These are phyloP conservation scores for Globicephala melas DNA, from an alignment of 2,113 vertebrate species.

Conservation along the genomic window DNA sequence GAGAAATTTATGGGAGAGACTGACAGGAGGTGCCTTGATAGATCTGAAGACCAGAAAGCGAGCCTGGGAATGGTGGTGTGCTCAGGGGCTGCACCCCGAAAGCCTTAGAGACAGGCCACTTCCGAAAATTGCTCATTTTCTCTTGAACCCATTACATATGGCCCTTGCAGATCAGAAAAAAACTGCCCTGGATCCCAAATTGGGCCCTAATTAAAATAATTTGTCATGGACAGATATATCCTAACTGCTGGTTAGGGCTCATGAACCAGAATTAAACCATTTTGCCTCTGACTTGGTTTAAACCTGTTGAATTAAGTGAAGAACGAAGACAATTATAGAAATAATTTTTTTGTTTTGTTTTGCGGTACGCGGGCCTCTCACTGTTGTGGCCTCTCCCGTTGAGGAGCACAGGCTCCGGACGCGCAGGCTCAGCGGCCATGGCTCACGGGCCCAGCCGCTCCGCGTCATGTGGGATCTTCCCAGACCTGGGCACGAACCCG, in stretches of 20 bases:
- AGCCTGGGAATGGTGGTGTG: not conserved
- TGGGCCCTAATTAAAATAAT: constrained; percentile 41
- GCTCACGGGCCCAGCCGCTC: too few relatives aligned
- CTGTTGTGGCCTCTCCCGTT: too few relatives aligned
- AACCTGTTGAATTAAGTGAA: constrained; percentile 51
- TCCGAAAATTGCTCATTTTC: not conserved
- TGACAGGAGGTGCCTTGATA: not conserved
- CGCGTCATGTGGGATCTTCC: too few relatives aligned
- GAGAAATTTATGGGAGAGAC: not conserved
- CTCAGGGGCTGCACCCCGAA: not conserved
- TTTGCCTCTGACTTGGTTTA: constrained; percentile 39
- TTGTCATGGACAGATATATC: constrained; percentile 1
- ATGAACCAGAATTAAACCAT: constrained; percentile 47
- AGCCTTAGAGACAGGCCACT: not conserved
- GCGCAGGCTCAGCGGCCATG: too few relatives aligned
- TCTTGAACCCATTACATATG: not conserved
- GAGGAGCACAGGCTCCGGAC: too few relatives aligned
- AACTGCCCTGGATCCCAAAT: not conserved
- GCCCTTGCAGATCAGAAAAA: not conserved
- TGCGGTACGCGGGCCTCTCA: too few relatives aligned
- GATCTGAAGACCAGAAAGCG: not conserved
- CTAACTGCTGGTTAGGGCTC: constrained; percentile 2
- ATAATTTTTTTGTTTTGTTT: not conserved
- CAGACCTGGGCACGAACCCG: too few relatives aligned
- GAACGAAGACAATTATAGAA: constrained; percentile 45